Conservation (phyloP, 2,797 vertebrate genomes). For the Myotis myotis region DNA sequence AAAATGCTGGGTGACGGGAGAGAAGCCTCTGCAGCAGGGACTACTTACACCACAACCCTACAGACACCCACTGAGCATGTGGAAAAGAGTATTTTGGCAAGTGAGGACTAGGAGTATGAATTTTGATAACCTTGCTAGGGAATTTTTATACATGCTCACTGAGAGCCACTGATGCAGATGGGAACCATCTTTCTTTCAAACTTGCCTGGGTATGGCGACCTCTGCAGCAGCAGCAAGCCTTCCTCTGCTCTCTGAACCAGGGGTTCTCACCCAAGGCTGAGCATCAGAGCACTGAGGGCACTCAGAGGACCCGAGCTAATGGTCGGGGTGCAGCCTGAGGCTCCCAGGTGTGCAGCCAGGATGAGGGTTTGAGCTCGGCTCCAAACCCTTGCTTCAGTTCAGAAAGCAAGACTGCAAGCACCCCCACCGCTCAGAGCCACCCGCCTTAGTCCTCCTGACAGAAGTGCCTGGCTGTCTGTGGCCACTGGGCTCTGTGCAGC, state of each 20-base stretch:
- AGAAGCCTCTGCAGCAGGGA: background rate
- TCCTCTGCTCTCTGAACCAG: background rate
- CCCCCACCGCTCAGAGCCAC: background rate
- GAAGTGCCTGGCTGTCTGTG: background rate
- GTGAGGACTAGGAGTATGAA: background rate
- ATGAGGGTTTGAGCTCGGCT: background rate
- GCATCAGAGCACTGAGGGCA: background rate
- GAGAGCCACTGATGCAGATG: background rate
- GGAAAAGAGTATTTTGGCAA: background rate
- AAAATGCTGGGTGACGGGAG: background rate
- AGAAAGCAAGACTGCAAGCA: background rate
- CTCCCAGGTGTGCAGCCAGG: background rate
- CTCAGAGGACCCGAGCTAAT: background rate
- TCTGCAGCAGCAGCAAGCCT: background rate
- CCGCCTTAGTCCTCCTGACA: background rate
- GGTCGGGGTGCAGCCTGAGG: background rate
- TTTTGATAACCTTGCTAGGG: background rate
- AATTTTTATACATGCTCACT: background rate
- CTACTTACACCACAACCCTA: background rate
- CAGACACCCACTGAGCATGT: background rate
- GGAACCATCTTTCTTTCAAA: background rate
- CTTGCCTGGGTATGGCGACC: background rate
- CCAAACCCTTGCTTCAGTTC: background rate
- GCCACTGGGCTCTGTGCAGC: background rate
- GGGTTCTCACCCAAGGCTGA: background rate